A percentile compares a stretch with the other conserved stretches of the same genome.
Evolutionary conservation across 2,797 vertebrate species (phyloP).

Genomic region (Pseudomugil tenellus): DNA sequence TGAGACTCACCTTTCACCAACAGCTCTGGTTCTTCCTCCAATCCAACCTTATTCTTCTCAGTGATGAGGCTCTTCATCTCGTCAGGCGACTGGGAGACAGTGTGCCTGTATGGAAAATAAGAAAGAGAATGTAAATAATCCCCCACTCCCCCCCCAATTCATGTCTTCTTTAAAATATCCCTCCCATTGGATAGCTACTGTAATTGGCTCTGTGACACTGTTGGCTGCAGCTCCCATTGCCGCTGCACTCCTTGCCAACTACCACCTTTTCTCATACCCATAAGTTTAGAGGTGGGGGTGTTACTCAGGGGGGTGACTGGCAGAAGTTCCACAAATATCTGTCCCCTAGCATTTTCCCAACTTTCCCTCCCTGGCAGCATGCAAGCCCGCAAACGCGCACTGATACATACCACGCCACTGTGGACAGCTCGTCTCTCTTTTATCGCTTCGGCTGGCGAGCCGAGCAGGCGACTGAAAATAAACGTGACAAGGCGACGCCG

Average conservation of each 20-base stretch:
- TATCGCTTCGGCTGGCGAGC: slow-evolving; percentile 74
- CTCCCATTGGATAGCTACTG: slow-evolving; percentile 56
- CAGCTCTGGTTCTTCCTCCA: slow-evolving; percentile 87
- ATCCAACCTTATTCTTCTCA: slow-evolving; percentile 84
- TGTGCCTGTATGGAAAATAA: slow-evolving; percentile 72
- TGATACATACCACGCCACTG: slow-evolving; percentile 65
- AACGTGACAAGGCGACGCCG: slow-evolving; percentile 82
- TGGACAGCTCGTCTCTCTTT: slow-evolving; percentile 75
- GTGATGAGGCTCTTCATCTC: slow-evolving; percentile 93
- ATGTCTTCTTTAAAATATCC: slow-evolving; percentile 55
- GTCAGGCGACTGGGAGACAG: slow-evolving; percentile 85
- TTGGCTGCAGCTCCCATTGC: slow-evolving; percentile 39
- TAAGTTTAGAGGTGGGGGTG: slow-evolving; percentile 28
- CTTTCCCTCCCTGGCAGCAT: slow-evolving; percentile 62
- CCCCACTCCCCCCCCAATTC: slow-evolving; percentile 35
- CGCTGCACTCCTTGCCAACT: slow-evolving; percentile 57
- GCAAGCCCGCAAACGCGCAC: slow-evolving; percentile 55
- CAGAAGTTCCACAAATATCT: slow-evolving; percentile 75
- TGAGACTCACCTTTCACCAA: slow-evolving; percentile 90
- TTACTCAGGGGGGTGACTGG: slow-evolving; percentile 48
- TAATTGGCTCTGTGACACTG: slow-evolving; percentile 63
- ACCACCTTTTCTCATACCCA: slow-evolving; percentile 52
- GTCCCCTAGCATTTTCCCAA: slow-evolving; percentile 50
- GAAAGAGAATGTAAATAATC: slow-evolving; percentile 71
- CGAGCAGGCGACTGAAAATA: slow-evolving; percentile 79